Percentiles rank a stretch among this genome's conserved stretches.
Conservation (phyloP, 2,888 invertebrate species). For the Mythimna impura region DNA sequence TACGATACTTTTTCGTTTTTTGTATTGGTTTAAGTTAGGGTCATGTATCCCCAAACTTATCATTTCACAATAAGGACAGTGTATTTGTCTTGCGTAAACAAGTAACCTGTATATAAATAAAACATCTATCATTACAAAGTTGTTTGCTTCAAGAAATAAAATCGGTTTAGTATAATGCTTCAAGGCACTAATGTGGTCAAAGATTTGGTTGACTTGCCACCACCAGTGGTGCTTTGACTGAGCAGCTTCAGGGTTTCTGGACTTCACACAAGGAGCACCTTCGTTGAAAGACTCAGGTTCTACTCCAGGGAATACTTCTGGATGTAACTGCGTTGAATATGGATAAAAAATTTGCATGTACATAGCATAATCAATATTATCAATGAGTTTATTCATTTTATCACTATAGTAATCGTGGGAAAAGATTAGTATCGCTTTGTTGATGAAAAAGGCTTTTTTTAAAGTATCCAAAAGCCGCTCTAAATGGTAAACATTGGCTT, state of each 20-base stretch:
- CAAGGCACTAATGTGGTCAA: constrained; percentile 66
- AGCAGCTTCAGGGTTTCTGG: constrained; percentile 61
- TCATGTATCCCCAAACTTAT: constrained; percentile 69
- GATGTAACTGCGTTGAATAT: constrained; percentile 71
- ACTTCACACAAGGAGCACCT: constrained; percentile 61
- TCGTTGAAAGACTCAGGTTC: constrained; percentile 66
- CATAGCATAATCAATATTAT: constrained; percentile 54
- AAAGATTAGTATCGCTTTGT: constrained; percentile 70
- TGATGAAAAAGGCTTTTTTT: constrained; percentile 64
- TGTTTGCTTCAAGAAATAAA: constrained; percentile 68
- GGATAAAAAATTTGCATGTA: constrained; percentile 70
- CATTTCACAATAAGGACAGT: constrained; percentile 72
- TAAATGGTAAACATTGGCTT: constrained; percentile 65
- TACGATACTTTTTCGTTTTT: constrained; percentile 55
- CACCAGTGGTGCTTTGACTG: constrained; percentile 78
- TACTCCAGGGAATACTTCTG: constrained; percentile 72
- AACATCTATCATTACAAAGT: constrained; percentile 72
- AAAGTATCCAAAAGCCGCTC: constrained; percentile 66
- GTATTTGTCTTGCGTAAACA: constrained; percentile 41
- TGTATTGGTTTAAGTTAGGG: constrained; percentile 52
- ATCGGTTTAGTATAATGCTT: constrained; percentile 62
- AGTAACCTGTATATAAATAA: constrained; percentile 67
- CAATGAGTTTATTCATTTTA: constrained; percentile 62
- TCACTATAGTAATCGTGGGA: constrained; percentile 65
- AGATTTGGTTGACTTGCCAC: constrained; percentile 76